Evolutionary conservation across 2,888 invertebrate species (phyloP), one percentile per base, ranked within the genome.

Genomic region (Chouioia cunea): DNA sequence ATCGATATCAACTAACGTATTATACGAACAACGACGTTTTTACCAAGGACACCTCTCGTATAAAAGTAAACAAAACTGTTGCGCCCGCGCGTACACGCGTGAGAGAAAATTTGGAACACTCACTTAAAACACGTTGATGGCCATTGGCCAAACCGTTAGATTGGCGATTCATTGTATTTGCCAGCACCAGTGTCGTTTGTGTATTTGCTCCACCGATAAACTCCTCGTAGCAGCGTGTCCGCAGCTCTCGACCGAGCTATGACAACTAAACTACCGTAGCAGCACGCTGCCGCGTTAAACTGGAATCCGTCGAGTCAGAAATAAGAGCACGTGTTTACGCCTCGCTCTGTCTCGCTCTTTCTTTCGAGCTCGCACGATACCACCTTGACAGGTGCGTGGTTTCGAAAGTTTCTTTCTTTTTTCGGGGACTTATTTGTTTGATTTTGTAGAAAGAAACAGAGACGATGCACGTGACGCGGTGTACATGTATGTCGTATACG

Each of bases 241-340:
- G 36, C 27, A n/a, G 16, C 54, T n/a, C 6, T 23, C 23, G 59
- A 59, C 47, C 43, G 47, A 36, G 43, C 56, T 36, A 56, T 56
- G n/a, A 10, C 36, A 36, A 36, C 36, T 10, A 56, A 22, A 16
- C 56, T 36, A 16, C 16, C 56, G 56, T n/a, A 43, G 36, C 56
- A 36, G 56, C 4, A 18, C 18, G n/a, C 22, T 36, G 18, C 10
- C 6, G 16, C 48, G 48, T 8, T 6, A 48, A 8, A n/a, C 10
- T 1, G 54, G 54, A 54, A 54, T 27, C 2, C 27, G 54, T 27
- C 54, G 27, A 54, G 54, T 54, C 54, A 54, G 36, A 36, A 36
- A n/a, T 57, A 36, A 22, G 14, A 36, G 36, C 36, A 36, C 43
- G 36, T 56, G 16, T 16, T 36, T 6, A 10, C 36, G 6, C 36